Evolutionary conservation across 2,797 vertebrate genomes (phyloP).

Genomic region (Aselliscus stoliczkanus): DNA sequence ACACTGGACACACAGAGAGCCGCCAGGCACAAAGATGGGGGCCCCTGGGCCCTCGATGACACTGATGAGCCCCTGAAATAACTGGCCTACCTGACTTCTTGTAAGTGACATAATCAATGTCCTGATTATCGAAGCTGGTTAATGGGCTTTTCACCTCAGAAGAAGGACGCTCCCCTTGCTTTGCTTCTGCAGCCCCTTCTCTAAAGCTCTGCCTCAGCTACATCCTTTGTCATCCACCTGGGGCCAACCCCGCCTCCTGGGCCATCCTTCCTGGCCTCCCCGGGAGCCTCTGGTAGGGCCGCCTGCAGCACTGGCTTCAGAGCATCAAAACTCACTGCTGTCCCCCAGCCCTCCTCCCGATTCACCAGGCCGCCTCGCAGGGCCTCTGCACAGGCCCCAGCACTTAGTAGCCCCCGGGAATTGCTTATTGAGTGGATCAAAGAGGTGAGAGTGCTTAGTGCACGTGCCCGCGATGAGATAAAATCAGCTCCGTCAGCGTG

Average conservation of each 20-base stretch:
- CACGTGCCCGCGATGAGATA: fast-evolving
- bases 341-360: neutral
- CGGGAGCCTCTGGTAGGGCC: neutral
- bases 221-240: too few species aligned
- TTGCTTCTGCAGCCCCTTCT: neutral
- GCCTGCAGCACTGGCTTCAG: neutral
- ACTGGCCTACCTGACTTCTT: neutral
- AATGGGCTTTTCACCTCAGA: neutral
- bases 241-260: neutral
- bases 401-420: neutral
- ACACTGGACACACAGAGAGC: neutral
- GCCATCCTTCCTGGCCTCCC: neutral
- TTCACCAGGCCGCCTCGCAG: neutral
- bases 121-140: neutral
- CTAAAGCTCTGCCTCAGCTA: too few species aligned
- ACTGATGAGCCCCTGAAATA: neutral
- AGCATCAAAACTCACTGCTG: neutral
- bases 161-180: neutral
- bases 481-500: fast-evolving
- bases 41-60: neutral
- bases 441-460: neutral
- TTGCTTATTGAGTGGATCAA: neutral
- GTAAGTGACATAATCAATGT: neutral
- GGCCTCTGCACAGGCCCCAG: fast-evolving
- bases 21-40: neutral